A percentile compares a stretch with the other conserved stretches of the same genome.
Conservation (phyloP, 2,113 vertebrate genomes). For the Alligator sinensis region DNA sequence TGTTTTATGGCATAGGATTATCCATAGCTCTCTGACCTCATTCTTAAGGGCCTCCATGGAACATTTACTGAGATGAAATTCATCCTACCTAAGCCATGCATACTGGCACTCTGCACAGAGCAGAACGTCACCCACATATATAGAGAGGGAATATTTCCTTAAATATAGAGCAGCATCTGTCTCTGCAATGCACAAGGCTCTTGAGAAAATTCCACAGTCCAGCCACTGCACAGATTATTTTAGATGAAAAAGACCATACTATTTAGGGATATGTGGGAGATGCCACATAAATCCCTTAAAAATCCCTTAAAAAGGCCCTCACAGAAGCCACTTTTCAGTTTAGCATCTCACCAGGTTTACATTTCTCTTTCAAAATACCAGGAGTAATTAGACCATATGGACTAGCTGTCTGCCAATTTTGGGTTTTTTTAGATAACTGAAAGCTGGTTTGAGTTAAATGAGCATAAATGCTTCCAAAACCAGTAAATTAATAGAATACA, state of each 20-base stretch:
- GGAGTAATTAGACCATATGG: constrained; percentile 78
- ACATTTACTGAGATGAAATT: background rate
- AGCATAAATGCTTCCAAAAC: constrained; percentile 74
- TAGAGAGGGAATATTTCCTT: background rate
- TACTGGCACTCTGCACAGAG: background rate
- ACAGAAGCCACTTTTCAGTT: constrained; percentile 47
- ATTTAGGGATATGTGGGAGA: background rate
- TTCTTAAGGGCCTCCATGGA: background rate
- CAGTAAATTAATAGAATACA: constrained; percentile 58
- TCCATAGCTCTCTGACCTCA: background rate
- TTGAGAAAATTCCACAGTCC: background rate
- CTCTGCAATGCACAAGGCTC: rapidly evolving
- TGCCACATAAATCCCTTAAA: background rate
- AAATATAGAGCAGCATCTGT: background rate
- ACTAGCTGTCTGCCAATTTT: constrained; percentile 57
- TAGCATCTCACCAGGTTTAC: constrained; percentile 66
- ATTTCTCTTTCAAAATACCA: constrained; percentile 68
- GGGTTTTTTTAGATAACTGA: constrained; percentile 50
- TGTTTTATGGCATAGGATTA: background rate
- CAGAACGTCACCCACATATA: background rate
- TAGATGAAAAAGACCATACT: background rate
- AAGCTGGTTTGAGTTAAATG: constrained; percentile 74
- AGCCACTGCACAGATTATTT: background rate
- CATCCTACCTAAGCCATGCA: background rate
- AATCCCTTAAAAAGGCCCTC: background rate